Percentiles rank a stretch among this genome's conserved stretches.
Conservation (phyloP, 2,797 vertebrate species). For the Heliangelus exortis region DNA sequence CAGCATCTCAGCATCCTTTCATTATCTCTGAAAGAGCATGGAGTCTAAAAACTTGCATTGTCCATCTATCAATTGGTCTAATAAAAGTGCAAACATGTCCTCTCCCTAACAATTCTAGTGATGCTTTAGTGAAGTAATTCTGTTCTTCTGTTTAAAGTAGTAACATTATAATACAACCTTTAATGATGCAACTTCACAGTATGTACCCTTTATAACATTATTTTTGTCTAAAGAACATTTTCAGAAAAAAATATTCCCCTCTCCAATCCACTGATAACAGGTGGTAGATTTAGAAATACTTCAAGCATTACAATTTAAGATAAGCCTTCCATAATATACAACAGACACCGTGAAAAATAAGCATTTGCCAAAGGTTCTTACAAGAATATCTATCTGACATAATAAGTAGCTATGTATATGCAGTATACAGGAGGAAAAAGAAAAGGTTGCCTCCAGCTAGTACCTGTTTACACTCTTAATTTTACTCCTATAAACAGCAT, state of each 20-base stretch:
- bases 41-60: constrained; percentile 9
- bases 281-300: constrained; percentile 39
- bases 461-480: not conserved
- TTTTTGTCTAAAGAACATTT: not conserved
- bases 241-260: not conserved
- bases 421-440: not conserved
- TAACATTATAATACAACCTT: not conserved
- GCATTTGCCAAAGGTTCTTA: not conserved
- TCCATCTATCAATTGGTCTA: constrained; percentile 6
- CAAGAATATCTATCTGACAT: not conserved
- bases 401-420: not conserved
- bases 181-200: not conserved
- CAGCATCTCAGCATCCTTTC: constrained; percentile 1
- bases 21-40: not conserved
- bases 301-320: constrained; percentile 19
- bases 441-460: not conserved
- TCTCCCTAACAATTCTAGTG: not conserved
- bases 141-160: constrained; percentile 10
- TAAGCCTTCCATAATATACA: not conserved
- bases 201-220: not conserved
- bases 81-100: constrained; percentile 13
- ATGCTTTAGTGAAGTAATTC: constrained; percentile 10
- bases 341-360: constrained; percentile 21
- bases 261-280: constrained; percentile 7
- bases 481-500: not conserved